Evolutionary conservation across 2,797 vertebrate genomes (phyloP).

Genomic region (Psittacula echo): DNA sequence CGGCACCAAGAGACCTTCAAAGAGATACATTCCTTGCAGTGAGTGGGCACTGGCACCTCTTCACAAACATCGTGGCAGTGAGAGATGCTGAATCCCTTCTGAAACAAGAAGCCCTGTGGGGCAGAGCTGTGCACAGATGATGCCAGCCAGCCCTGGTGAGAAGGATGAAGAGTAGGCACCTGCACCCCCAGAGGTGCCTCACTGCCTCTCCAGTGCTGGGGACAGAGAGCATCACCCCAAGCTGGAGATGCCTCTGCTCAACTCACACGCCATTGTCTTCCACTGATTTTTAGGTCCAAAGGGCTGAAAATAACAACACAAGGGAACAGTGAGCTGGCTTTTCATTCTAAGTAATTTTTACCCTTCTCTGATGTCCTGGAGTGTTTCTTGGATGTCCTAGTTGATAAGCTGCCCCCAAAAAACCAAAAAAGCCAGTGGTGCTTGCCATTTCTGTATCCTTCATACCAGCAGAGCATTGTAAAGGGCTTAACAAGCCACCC

Average conservation of each 20-base stretch:
- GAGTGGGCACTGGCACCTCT: rapidly evolving
- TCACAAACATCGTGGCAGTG: not conserved
- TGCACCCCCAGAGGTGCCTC: not conserved
- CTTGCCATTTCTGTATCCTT: not conserved
- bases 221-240: not conserved
- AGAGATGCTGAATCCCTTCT: not conserved
- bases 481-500: not conserved
- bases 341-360: not conserved
- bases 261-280: rapidly evolving
- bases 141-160: not conserved
- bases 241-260: not conserved
- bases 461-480: not conserved
- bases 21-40: not conserved
- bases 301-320: not conserved
- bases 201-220: rapidly evolving
- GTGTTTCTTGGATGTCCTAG: not conserved
- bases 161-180: not conserved
- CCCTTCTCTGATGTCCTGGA: not conserved
- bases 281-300: not conserved
- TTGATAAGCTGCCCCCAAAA: not conserved
- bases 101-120: rapidly evolving
- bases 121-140: not conserved
- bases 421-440: not conserved
- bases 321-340: not conserved
- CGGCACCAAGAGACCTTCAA: not conserved